Evolutionary conservation across 2,888 invertebrate species (phyloP).

Genomic region (Acrobasis repandana): DNA sequence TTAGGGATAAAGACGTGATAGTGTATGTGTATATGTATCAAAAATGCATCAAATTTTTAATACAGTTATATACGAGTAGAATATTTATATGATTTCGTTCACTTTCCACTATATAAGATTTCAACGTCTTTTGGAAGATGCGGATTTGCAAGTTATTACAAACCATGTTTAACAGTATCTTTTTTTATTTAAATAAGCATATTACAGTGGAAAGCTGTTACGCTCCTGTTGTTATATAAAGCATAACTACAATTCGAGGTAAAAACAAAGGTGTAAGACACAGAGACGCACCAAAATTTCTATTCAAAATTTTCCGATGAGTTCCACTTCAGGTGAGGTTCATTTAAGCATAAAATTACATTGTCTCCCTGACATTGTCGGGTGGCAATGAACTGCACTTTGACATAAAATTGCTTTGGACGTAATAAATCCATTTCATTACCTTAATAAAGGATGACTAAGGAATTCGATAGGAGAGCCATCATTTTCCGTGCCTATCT

Average conservation of each 20-base stretch:
- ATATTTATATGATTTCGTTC: too few relatives aligned
- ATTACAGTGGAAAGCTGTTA: slow-evolving; percentile 69
- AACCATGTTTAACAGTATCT: slow-evolving; percentile 41
- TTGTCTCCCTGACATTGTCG: slow-evolving; percentile 77
- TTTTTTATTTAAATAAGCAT: slow-evolving; percentile 54
- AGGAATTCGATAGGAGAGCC: slow-evolving; percentile 70
- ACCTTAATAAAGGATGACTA: slow-evolving; percentile 78
- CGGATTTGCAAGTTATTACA: slow-evolving; percentile 49
- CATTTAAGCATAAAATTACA: slow-evolving; percentile 82
- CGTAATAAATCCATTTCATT: slow-evolving; percentile 80
- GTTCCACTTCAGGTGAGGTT: slow-evolving; percentile 77
- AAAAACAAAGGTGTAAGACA: slow-evolving; percentile 69
- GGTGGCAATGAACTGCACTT: slow-evolving; percentile 82
- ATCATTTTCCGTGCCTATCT: slow-evolving; percentile 65
- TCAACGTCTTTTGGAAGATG: slow-evolving; percentile 42
- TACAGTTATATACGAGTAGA: too few relatives aligned
- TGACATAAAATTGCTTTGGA: slow-evolving; percentile 80
- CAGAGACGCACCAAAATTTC: slow-evolving; percentile 68
- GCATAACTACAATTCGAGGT: slow-evolving; percentile 73
- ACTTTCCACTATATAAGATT: background rate
- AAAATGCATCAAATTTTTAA: too few relatives aligned
- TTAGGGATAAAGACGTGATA: too few relatives aligned
- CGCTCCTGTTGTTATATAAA: slow-evolving; percentile 75
- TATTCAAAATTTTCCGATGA: slow-evolving; percentile 77
- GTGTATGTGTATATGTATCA: too few relatives aligned